Evolutionary conservation across 2,797 vertebrate species (phyloP).

Genomic region (Zenarchopterus dispar): DNA sequence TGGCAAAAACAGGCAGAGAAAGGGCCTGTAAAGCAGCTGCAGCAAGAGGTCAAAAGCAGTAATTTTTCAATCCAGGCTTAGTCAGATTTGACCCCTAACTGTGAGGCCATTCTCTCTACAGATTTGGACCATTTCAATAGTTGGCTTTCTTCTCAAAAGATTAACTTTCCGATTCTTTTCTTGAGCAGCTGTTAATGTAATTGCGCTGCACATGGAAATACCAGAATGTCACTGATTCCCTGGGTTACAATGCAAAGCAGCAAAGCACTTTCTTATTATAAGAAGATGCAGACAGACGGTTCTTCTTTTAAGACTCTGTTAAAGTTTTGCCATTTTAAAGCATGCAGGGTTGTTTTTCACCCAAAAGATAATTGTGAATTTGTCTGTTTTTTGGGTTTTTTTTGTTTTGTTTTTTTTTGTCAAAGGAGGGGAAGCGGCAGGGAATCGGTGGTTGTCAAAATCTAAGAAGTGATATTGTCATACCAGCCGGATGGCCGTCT

Average conservation of each 20-base stretch:
- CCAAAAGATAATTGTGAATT: conserved; percentile 73
- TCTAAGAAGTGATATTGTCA: conserved; percentile 87
- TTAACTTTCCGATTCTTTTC: conserved; percentile 65
- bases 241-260: conserved; percentile 59
- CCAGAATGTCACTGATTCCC: conserved; percentile 71
- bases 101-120: conserved; percentile 57
- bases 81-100: conserved; percentile 48
- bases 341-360: conserved; percentile 53
- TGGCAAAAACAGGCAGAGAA: conserved; percentile 63
- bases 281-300: conserved; percentile 47
- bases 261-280: conserved; percentile 48
- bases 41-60: conserved; percentile 54
- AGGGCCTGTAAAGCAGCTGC: conserved; percentile 62
- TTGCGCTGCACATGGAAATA: conserved; percentile 72
- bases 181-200: conserved; percentile 73
- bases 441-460: conserved; percentile 82
- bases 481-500: conserved; percentile 88
- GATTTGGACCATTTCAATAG: conserved; percentile 67
- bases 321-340: conserved; percentile 71
- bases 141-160: conserved; percentile 66
- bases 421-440: conserved; percentile 71
- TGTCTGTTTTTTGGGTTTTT: conserved; percentile 50
- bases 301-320: conserved; percentile 73
- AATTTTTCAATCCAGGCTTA: conserved; percentile 58
- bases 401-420: conserved; percentile 17